Evolutionary conservation across 2,113 vertebrate genomes (phyloP), one percentile per base, ranked within the genome.

Genomic region (Peromyscus californicus): DNA sequence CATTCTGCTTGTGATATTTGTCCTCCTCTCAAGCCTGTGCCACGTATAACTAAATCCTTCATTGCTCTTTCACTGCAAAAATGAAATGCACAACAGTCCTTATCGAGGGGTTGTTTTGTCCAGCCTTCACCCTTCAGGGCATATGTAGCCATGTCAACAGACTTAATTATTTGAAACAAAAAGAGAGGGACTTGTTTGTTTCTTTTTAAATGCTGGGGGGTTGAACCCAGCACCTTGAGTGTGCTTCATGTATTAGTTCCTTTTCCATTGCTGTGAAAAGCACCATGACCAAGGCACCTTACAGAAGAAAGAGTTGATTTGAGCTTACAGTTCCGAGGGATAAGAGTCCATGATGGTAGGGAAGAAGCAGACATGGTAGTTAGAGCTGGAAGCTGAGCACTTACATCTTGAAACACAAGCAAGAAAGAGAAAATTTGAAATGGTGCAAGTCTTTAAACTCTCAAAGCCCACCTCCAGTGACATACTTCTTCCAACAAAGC

Each of bases 1-100:
- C 15, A 26, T n/a, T 82, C 67, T 63, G 16, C 10, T 79, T 93
- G n/a, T 59, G 90, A 90, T 31, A 90, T 74, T 91, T 96, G 61
- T 90, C 54, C 33, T 93, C 24, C 22, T 54, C 31, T 11, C 17
- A 84, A 84, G 24, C 22, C 69, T 29, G 36, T 70, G 21, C 67
- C 26, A 91, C 79, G 26, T 90, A 13, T 74, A 33, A 69, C 67
- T 80, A 72, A 94, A 96, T 90, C 1, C 19, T 89, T 80, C 19
- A 72, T 51, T 72, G 48, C 51, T 51, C 5, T 39, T 82, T 67
- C 19, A 89, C 48, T 33, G 24, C 48, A 89, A 26, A 89, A 75
- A 75, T 51, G 2, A 89, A 93, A 93, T 87, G 54, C 36, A 83
- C n/a, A 65, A 4, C 48, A 42, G n/a, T 91, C 92, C 29, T 88